Percentiles rank a stretch among this genome's conserved stretches.
These are phyloP conservation scores for Lycaon pictus DNA, from an alignment of 2,113 vertebrate genomes.

Conservation along the genomic window DNA sequence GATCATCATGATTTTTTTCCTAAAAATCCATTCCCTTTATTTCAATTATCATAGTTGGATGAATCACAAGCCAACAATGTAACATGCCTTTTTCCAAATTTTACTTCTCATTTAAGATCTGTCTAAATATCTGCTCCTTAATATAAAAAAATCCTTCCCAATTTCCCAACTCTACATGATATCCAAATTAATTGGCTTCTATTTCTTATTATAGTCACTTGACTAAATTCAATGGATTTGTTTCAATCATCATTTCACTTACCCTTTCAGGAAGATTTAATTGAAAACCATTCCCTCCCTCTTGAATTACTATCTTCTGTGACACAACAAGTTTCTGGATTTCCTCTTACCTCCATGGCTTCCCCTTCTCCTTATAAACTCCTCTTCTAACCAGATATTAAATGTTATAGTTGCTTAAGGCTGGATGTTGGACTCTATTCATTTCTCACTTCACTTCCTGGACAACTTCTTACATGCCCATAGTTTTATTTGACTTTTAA, in stretches of 20 bases:
- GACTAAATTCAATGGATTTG: not conserved
- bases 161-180: not conserved
- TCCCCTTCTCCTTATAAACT: not conserved
- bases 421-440: not conserved
- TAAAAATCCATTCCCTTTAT: not conserved
- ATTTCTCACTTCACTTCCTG: not conserved
- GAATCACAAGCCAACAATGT: not conserved
- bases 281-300: not conserved
- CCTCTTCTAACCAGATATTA: not conserved
- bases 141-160: not conserved
- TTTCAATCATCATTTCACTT: not conserved
- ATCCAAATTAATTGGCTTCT: not conserved
- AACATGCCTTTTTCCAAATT: not conserved
- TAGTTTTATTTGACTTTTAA: slow-evolving; percentile 35
- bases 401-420: not conserved
- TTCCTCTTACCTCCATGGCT: not conserved
- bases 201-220: not conserved
- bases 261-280: not conserved
- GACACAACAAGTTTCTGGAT: not conserved
- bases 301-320: not conserved
- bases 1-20: not conserved
- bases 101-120: not conserved
- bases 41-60: not conserved
- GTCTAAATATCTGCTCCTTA: not conserved
- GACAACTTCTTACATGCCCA: not conserved